Conservation (phyloP, 1,140 invertebrate genomes). For the Scaptomyza montana region DNA sequence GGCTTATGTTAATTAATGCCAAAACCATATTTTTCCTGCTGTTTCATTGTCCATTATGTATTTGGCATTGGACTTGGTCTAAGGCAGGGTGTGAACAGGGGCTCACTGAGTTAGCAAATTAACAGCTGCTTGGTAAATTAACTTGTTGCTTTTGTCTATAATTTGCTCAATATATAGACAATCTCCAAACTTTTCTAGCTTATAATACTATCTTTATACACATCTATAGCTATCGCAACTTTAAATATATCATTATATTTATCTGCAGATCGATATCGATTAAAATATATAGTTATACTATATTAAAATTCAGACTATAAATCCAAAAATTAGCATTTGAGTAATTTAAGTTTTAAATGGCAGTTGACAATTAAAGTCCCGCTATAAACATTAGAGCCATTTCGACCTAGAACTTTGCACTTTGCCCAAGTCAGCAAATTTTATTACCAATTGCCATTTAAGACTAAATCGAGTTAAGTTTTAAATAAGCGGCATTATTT, state of each 20-base stretch:
- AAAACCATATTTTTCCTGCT: constrained; percentile 6
- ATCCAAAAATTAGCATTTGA: background rate
- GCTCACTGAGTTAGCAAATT: background rate
- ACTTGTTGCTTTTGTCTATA: background rate
- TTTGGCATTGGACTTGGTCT: constrained; percentile 14
- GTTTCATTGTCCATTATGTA: constrained; percentile 5
- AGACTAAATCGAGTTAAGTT: constrained; percentile 7
- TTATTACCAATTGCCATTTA: constrained; percentile 13
- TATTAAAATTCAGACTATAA: too few relatives aligned
- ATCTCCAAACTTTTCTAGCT: too few relatives aligned
- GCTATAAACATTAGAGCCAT: background rate
- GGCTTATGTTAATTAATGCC: constrained; percentile 32
- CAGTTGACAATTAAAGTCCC: background rate
- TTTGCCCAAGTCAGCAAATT: constrained; percentile 5
- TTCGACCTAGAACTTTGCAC: constrained; percentile 56
- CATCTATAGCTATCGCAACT: too few relatives aligned
- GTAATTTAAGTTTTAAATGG: background rate
- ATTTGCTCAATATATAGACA: background rate
- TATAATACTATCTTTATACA: too few relatives aligned
- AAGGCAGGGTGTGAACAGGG: background rate
- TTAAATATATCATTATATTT: too few relatives aligned
- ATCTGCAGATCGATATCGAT: too few relatives aligned
- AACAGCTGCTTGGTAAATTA: background rate
- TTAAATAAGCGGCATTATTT: background rate
- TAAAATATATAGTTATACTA: too few relatives aligned